Conservation (phyloP, 2,888 invertebrate species). For the Ephialtes manifestator region DNA sequence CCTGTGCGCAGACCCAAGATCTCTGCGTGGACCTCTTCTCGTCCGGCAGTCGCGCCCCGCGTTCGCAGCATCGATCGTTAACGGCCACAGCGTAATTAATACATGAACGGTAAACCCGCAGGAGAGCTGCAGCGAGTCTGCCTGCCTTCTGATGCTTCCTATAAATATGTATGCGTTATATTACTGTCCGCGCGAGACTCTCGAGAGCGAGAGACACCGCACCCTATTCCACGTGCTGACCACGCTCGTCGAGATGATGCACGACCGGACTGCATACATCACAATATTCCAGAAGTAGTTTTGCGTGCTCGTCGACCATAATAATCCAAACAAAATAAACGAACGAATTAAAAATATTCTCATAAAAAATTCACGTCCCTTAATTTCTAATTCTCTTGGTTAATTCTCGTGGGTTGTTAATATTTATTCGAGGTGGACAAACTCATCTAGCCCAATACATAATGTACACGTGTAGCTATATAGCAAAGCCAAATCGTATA, state of each 20-base stretch:
- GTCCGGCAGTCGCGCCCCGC: slow-evolving; percentile 48
- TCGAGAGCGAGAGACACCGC: slow-evolving; percentile 30
- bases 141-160: slow-evolving; percentile 63
- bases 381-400: slow-evolving; percentile 9
- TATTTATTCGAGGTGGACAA: slow-evolving; percentile 16
- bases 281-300: slow-evolving; percentile 29
- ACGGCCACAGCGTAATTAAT: slow-evolving; percentile 80
- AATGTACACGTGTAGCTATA: slow-evolving; percentile 14
- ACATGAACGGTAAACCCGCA: slow-evolving; percentile 78
- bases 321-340: not conserved
- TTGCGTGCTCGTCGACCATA: not conserved
- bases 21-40: slow-evolving; percentile 54
- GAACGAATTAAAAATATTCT: slow-evolving; percentile 2
- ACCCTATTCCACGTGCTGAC: slow-evolving; percentile 29
- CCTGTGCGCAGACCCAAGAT: slow-evolving; percentile 17
- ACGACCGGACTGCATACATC: slow-evolving; percentile 12
- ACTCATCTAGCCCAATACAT: slow-evolving; percentile 19
- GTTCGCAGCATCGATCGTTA: slow-evolving; percentile 73
- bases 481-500: slow-evolving; percentile 38
- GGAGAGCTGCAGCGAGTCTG: slow-evolving; percentile 53
- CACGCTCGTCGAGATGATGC: slow-evolving; percentile 17
- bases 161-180: slow-evolving; percentile 82
- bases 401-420: slow-evolving; percentile 1
- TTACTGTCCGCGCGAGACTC: slow-evolving; percentile 71
- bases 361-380: not conserved